A percentile compares a stretch with the other conserved stretches of the same genome.
Conservation (phyloP, 2,888 invertebrate species). For the Stegophylla sp. region DNA sequence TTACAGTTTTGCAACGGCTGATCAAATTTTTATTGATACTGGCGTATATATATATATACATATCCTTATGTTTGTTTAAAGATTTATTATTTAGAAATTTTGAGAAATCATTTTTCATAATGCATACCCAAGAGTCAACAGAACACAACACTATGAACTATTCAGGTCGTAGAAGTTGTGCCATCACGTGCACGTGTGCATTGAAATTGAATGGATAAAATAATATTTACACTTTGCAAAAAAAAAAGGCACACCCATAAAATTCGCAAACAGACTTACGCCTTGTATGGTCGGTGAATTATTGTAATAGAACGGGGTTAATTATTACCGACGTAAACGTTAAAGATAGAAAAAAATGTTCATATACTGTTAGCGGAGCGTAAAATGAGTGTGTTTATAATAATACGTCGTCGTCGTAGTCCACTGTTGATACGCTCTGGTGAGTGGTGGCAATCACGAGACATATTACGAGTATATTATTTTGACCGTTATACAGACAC, state of each 20-base stretch:
- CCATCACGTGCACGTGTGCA: neutral
- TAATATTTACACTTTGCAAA: neutral
- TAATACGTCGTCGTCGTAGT: too few relatives aligned
- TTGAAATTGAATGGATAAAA: neutral
- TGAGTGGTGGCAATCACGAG: slow-evolving; percentile 13
- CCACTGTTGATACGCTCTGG: slow-evolving; percentile 22
- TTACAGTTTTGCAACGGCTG: slow-evolving; percentile 1
- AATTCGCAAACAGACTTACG: neutral
- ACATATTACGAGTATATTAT: neutral
- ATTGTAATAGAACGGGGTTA: slow-evolving; percentile 13
- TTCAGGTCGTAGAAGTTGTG: slow-evolving; percentile 1
- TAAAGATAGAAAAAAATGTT: neutral
- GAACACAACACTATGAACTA: neutral
- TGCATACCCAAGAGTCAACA: neutral
- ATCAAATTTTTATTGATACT: neutral
- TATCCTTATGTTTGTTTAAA: neutral
- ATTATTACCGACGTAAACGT: slow-evolving; percentile 17
- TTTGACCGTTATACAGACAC: slow-evolving; percentile 3
- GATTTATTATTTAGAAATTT: neutral
- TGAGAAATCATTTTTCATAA: neutral
- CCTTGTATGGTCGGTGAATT: slow-evolving; percentile 2
- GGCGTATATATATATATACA: neutral
- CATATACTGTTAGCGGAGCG: neutral
- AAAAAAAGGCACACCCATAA: neutral
- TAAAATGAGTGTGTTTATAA: slow-evolving; percentile 30